Base-by-base conservation (phyloP, 2,113 vertebrate species). In the Rhegmatorhina hoffmannsi region DNA sequence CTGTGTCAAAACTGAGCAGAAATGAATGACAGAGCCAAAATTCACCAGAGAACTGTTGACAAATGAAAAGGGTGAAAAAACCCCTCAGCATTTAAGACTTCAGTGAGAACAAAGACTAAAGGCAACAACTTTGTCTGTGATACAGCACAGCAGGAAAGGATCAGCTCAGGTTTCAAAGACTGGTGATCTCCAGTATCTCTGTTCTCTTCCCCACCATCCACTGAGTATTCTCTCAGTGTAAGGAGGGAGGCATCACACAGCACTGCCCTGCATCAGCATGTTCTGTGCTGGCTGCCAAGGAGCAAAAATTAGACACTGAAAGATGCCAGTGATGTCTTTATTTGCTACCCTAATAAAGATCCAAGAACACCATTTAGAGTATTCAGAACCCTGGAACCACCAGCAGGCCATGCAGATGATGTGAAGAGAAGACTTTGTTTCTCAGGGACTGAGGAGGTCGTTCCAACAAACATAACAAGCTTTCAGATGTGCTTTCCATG, bases 381-480 rank as follows among this genome's bases (percentile, higher is more conserved):
- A 63, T 56, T 87, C 36, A 11, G 8, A 79, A 47, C 34, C 82
- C 19, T 16, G 36, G 60, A 76, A 63, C 36, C 17, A 23, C 49
- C 31, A 23, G 58, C 67, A 53, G 21, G 31, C 62, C 31, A 20
- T 12, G 11, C 0, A 83, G 68, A 62, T 2, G 1, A 2, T 17
- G 10, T 11, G 44, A 76, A 3, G n/a, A 13, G 8, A 40, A 38
- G 47, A 29, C 24, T 58, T 74, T 24, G 17, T 36, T 77, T 46
- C 66, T 72, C 58, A 53, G 33, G 53, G 72, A 21, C 38, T 0
- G 0, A 31, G 34, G 17, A 55, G 33, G 21, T 17, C 1, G 1
- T 49, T 82, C 44, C 53, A 81, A 40, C 20, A 34, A 66, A 70
- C 12, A 3, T 3, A 16, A 60, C 13, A 47, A 21, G 36, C 4